Base-by-base conservation (phyloP, 1,140 invertebrate genomes). In the Apis cerana region DNA sequence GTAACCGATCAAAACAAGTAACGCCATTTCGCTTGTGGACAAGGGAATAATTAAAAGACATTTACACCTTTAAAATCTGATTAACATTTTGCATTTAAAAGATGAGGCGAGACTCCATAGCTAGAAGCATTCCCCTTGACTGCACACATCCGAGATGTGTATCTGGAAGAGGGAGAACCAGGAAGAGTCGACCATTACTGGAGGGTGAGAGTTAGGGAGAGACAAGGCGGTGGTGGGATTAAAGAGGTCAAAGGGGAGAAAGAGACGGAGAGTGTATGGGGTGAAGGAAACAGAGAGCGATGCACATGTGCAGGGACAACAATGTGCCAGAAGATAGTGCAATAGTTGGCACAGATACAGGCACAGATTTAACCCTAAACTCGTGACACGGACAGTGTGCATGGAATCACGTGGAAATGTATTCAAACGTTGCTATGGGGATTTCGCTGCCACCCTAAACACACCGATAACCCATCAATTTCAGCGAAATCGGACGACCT, bases 391-490 rank as follows among this genome's bases (percentile, higher is more conserved):
- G 80, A 78, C 80, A 77, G 70, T 74, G 82, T 85, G 87, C 85
- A 87, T 86, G 83, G 89, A 91, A 89, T 90, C 88, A 85, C 84
- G 84, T 89, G 89, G 89, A 91, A 92, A 90, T 92, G 87, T 89
- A 90, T 93, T 91, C 89, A 78, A 88, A 88, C 86, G 91, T 93
- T 93, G 90, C 92, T 90, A 93, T 92, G 90, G 89, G 75, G 84
- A 92, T 89, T 43, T 89, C 77, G 75, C 50, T 87, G 84, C 75
- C 74, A 69, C 81, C 88, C 88, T 91, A 89, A 91, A 91, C 80
- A 86, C 90, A 91, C 91, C 89, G 89, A 91, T 91, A 90, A 90
- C 85, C 89, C 89, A 90, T 90, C 91, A 91, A 92, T 92, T 92
- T 82, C 19, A 23, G 71, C 33, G 70, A 56, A n/a, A 58, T 43